Base-by-base conservation (phyloP, 2,113 vertebrate species). In the Alces alces region DNA sequence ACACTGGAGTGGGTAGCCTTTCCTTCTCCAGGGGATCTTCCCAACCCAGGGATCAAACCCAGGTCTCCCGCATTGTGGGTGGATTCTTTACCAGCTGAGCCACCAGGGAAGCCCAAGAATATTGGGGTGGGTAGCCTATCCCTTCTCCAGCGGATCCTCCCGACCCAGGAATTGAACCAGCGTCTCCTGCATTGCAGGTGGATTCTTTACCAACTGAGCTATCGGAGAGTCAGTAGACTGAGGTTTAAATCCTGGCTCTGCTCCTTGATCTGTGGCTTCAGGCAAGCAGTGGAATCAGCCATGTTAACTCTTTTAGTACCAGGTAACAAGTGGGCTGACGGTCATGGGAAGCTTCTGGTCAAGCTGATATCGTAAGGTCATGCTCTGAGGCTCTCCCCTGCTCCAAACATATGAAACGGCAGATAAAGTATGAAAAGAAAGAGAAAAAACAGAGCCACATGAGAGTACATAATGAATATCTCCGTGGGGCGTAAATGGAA, bases 41-140 rank as follows among this genome's bases (percentile, higher is more conserved):
- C 66, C 19, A 23, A 70, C 66, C 66, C n/a, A 36, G n/a, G 66
- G 19, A 23, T 23, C 9, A 1, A 36, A 70, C n/a, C n/a, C 66
- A 70, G 19, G 66, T 39, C 19, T 39, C 10, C 19, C 2, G 0
- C 66, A 23, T 23, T 39, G n/a, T 12, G 10, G n/a, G 66, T 0
- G 2, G 33, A 70, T 39, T 70, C n/a, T 70, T 70, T 23, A n/a
- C 33, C 16, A 66, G 64, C 33, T 66, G 33, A 66, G 64, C 66
- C 66, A 39, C n/a, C 19, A 70, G 19, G 66, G 66, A 70, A 70
- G 66, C 19, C 21, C 66, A 70, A 70, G 66, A 70, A 39, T 13
- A 70, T 33, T 23, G 19, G n/a, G 12, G 19, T 39, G 66, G n/a
- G n/a, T 19, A 13, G n/a, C n/a, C 19, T 70, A 6, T 23, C n/a